Evolutionary conservation across 2,797 vertebrate genomes (phyloP), one percentile per base, ranked within the genome.

Genomic region (Halcyon chelicuti): DNA sequence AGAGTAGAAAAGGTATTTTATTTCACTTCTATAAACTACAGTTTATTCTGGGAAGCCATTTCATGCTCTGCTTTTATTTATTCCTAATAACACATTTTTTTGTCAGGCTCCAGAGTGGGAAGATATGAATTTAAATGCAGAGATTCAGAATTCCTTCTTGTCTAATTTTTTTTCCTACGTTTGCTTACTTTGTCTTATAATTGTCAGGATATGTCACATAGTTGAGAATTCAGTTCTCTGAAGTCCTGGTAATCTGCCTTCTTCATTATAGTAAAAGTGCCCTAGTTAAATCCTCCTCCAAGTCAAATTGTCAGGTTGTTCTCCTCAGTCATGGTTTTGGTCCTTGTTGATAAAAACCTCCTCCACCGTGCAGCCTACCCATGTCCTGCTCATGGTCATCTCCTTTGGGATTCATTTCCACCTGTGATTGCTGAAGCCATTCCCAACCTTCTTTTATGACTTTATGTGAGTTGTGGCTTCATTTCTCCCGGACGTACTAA

Each of bases 21-120:
- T 81, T 92, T 93, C 82, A 87, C 83, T 91, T 96, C 58, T 68
- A 54, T 71, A 95, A 95, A 95, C 65, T 88, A 79, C 26, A 44
- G 60, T 86, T 97, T 88, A 75, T 37, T 33, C 67, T 80, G 25
- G 74, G 81, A 96, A 94, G 37, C 40, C 71, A 97, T 94, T 97
- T 94, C 88, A 86, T 93, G 33, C n/a, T 14, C 22, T 14, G 22
- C 26, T 86, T 92, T 86, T 92, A 93, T 95, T 91, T 77, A 80
- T 93, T 62, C 90, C 77, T 87, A 82, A 93, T 96, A 94, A 63
- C 18, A 7, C 7, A 33, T 31, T 94, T 88, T 66, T 86, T 77
- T 54, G 25, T 93, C 46, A 72, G 39, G 14, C 22, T 93, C 5
- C 40, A 51, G 49, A 80, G 35, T 72, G 5, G 42, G 21, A 86